These are phyloP conservation scores for Gymnodraco acuticeps DNA, from an alignment of 2,797 vertebrate genomes.

Conservation along the genomic window DNA sequence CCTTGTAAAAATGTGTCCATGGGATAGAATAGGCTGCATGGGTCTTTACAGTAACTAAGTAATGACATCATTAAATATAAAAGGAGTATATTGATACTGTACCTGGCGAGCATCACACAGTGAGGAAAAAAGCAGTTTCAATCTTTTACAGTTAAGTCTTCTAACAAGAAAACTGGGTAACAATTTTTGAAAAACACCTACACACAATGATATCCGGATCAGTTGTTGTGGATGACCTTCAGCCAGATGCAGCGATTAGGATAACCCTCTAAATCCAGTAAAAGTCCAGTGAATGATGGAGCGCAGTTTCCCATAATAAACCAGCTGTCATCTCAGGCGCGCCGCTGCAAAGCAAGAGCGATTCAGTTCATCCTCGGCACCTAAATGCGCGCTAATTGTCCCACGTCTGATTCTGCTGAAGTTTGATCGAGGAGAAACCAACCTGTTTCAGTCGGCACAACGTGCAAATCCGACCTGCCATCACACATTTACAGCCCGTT, in stretches of 20 bases:
- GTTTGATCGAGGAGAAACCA: conserved; percentile 65
- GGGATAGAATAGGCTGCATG: neutral
- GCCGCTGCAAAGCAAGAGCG: conserved; percentile 27
- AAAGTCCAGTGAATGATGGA: conserved; percentile 47
- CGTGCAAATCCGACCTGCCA: conserved; percentile 47
- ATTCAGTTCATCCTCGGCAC: conserved; percentile 50
- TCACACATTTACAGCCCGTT: conserved; percentile 49
- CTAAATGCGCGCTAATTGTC: conserved; percentile 56
- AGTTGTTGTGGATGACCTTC: conserved; percentile 67
- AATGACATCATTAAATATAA: neutral
- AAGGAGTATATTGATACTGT: neutral
- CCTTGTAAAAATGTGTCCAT: neutral
- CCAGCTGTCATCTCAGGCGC: conserved; percentile 55
- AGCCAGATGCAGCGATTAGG: conserved; percentile 46
- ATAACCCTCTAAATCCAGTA: conserved; percentile 49
- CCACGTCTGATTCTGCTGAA: conserved; percentile 60
- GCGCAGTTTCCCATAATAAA: conserved; percentile 53
- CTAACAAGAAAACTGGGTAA: conserved; percentile 14
- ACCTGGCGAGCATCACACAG: neutral
- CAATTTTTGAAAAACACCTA: conserved; percentile 4
- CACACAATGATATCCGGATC: conserved; percentile 37
- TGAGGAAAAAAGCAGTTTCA: neutral
- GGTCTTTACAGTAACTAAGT: neutral
- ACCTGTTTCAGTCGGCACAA: conserved; percentile 61
- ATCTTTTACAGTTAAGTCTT: conserved; percentile 5